Base-by-base conservation (phyloP, 2,113 vertebrate species). In the Phocoena sinus region DNA sequence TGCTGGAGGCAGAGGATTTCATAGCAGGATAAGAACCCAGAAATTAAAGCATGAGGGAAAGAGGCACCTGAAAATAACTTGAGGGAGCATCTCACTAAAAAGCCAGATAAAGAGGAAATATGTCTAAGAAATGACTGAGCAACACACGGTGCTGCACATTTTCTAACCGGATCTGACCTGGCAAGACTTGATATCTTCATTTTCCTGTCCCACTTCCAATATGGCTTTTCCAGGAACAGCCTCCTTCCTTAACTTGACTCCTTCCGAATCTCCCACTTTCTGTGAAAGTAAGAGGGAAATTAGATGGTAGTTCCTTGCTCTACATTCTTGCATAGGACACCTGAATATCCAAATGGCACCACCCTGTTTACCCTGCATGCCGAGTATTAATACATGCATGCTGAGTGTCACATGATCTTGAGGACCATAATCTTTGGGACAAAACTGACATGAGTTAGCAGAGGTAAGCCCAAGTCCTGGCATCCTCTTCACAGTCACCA, bases 11-110 rank as follows among this genome's bases (percentile, higher is more conserved):
- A 62, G 26, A 91, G 13, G 76, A 58, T 56, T n/a, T 65, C 44
- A 44, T 31, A 95, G 21, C 71, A 89, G 9, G 13, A 33, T 62
- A 58, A 65, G 53, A 92, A 93, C 26, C 47, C 56, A 91, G 67
- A 91, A 94, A 94, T 23, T 11, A 60, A 79, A 58, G 28, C 10
- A 5, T n/a, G 53, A 63, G 2, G 6, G 12, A 70, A 86, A 53
- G 33, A 60, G n/a, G 20, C 23, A 82, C 26, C 79, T 31, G 60
- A 18, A 79, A 83, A 58, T 71, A 73, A 25, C 41, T 58, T 68
- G 58, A 82, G 12, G 76, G 20, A 28, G 6, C 36, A 63, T n/a
- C 5, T 90, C 56, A 36, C 8, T 83, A 47, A 76, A 79, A 65
- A 62, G 20, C 28, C n/a, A 23, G 33, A 21, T 33, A 8, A 58